A percentile compares a stretch with the other conserved stretches of the same genome.
These are phyloP conservation scores for Larimichthys polyactis DNA, from an alignment of 2,113 vertebrate genomes.

Conservation along the genomic window DNA sequence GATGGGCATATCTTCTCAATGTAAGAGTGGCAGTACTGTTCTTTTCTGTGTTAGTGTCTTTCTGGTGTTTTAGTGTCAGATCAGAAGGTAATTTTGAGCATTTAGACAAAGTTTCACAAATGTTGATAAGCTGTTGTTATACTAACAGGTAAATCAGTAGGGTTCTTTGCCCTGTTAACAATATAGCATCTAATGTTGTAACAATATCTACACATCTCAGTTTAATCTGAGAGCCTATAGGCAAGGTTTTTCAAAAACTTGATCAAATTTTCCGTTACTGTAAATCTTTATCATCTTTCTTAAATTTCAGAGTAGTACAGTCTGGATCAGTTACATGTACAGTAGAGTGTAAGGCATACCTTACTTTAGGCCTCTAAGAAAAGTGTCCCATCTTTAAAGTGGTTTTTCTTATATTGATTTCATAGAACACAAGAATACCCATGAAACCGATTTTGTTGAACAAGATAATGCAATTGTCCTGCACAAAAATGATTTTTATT, in stretches of 20 bases:
- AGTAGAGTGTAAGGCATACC: background rate
- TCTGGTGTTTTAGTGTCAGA: conserved; percentile 8
- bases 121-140: background rate
- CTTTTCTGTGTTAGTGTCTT: conserved; percentile 3
- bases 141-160: background rate
- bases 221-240: background rate
- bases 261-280: too few species aligned
- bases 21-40: background rate
- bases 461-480: background rate
- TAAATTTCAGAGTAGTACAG: background rate
- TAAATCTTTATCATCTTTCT: too few species aligned
- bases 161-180: background rate
- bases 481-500: background rate
- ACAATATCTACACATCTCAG: background rate
- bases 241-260: background rate
- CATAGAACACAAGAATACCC: background rate
- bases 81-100: conserved; percentile 36
- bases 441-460: background rate
- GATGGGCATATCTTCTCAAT: background rate
- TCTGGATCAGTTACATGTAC: background rate
- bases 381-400: too few species aligned
- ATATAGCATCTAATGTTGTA: background rate
- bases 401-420: background rate
- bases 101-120: conserved; percentile 41
- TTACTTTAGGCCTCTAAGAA: background rate